Percentiles rank a stretch among this genome's conserved stretches.
phyloP scores from a whole-genome alignment of 2,888 invertebrate genomes.

The Zhengitettix transpicula region DNA sequence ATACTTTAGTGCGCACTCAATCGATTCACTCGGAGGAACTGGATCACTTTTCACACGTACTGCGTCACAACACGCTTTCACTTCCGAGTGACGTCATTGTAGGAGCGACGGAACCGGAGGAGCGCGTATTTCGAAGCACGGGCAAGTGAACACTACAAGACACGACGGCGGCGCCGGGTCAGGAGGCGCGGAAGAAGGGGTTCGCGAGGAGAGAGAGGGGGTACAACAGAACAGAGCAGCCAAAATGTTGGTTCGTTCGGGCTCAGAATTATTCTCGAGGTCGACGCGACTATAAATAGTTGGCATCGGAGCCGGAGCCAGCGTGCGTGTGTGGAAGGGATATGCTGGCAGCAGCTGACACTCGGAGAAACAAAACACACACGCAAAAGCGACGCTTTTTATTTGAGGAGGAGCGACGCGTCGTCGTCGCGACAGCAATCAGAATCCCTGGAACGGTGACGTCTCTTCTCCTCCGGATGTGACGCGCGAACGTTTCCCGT shows the following conservation, averaged over 20 bases:
- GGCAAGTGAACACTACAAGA: not conserved
- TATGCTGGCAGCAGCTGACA: not conserved
- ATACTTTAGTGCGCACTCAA: too few species aligned
- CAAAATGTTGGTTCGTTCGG: not conserved
- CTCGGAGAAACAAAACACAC: too few species aligned
- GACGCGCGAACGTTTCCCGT: too few species aligned
- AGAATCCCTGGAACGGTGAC: too few species aligned
- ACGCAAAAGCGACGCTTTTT: too few species aligned
- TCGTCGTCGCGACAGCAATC: too few species aligned
- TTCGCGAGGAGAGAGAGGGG: not conserved
- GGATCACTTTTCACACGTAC: too few species aligned
- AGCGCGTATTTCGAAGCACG: not conserved
- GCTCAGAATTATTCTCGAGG: not conserved
- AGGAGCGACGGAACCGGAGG: not conserved
- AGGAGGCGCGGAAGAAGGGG: not conserved
- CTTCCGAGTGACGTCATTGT: too few species aligned
- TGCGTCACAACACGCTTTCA: too few species aligned
- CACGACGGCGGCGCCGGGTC: not conserved
- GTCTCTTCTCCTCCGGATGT: too few species aligned
- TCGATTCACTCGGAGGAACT: too few species aligned
- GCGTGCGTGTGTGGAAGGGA: not conserved
- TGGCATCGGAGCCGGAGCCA: not conserved
- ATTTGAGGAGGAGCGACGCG: too few species aligned
- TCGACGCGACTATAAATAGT: not conserved
- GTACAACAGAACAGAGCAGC: not conserved